Evolutionary conservation across 2,113 vertebrate genomes (phyloP).

Genomic region (Myotis lucifugus): DNA sequence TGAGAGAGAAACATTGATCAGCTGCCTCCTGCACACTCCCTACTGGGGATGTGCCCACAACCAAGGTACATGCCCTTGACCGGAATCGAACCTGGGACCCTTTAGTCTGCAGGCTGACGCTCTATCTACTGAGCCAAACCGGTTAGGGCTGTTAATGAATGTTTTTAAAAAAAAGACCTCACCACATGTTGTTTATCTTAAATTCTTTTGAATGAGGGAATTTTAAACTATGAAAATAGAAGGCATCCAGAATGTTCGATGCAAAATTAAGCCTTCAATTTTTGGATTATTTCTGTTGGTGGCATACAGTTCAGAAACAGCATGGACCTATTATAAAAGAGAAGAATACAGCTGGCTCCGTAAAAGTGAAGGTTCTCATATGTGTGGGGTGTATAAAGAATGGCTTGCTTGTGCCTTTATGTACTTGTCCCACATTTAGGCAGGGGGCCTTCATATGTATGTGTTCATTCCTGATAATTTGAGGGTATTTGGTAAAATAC

Average conservation of each 20-base stretch:
- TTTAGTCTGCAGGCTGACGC: too few relatives aligned
- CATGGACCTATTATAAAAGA: background rate
- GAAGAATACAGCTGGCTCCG: background rate
- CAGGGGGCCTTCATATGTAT: background rate
- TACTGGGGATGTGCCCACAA: too few relatives aligned
- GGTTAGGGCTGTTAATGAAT: background rate
- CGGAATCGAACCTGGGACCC: too few relatives aligned
- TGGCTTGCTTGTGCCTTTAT: background rate
- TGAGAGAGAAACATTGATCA: too few relatives aligned
- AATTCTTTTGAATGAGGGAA: background rate
- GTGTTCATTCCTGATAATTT: constrained; percentile 22
- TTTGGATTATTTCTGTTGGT: background rate
- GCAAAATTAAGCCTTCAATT: background rate
- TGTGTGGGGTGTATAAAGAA: background rate
- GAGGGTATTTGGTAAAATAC: background rate
- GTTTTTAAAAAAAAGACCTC: background rate
- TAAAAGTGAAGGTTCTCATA: background rate
- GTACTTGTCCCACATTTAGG: background rate
- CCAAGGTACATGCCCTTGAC: too few relatives aligned
- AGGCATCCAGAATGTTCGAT: background rate
- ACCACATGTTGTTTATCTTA: background rate
- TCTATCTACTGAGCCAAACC: too few relatives aligned
- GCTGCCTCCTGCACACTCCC: too few relatives aligned
- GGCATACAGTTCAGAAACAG: background rate
- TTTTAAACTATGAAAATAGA: constrained; percentile 10